These are phyloP conservation scores for Ylistrum balloti DNA, from an alignment of 1,140 invertebrate species.

Conservation along the genomic window DNA sequence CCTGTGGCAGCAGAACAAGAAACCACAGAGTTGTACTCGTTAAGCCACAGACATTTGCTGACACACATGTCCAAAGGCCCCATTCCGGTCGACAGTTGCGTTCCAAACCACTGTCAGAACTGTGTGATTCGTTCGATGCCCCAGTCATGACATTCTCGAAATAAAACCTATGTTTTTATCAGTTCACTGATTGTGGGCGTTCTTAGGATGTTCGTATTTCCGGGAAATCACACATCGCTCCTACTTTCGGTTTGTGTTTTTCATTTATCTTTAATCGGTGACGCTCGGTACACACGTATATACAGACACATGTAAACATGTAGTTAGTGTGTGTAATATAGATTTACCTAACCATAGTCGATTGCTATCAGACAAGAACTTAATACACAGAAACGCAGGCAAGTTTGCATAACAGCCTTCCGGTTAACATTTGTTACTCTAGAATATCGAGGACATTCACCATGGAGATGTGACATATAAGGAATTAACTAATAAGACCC, in stretches of 20 bases:
- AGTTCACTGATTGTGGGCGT: background rate
- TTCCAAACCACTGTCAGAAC: conserved; percentile 47
- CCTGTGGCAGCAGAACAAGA: conserved; percentile 70
- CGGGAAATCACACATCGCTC: background rate
- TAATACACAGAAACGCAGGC: no score
- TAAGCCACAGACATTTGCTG: conserved; percentile 68
- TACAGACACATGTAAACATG: no score
- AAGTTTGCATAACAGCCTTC: no score
- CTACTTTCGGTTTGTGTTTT: conserved; percentile 6
- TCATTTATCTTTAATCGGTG: no score
- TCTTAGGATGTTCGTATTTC: background rate
- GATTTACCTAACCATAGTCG: no score
- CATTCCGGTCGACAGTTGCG: conserved; percentile 67
- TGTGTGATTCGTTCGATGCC: background rate
- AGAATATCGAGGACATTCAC: no score
- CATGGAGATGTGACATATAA: no score
- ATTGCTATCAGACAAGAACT: no score
- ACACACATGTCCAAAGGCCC: conserved; percentile 66
- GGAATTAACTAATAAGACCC: no score
- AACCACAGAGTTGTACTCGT: conserved; percentile 71
- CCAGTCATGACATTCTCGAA: background rate
- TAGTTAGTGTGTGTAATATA: no score
- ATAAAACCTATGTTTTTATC: background rate
- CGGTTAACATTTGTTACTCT: no score
- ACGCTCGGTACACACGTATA: no score